These are phyloP conservation scores for Cephus spinipes DNA, from an alignment of 2,888 invertebrate genomes.

Conservation along the genomic window DNA sequence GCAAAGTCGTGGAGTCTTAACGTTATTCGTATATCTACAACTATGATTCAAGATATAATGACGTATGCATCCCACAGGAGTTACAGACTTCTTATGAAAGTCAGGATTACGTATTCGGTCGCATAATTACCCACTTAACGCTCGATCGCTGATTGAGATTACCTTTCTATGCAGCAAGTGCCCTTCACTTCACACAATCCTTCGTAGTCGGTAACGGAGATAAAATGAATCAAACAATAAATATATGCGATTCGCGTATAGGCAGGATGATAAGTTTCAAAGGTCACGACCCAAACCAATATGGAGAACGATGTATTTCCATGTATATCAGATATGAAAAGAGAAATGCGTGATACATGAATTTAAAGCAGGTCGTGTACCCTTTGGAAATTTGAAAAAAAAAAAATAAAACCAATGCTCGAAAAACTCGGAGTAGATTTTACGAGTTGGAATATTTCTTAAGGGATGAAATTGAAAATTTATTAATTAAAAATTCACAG, in stretches of 20 bases:
- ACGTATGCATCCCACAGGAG: not conserved
- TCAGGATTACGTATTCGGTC: constrained; percentile 30
- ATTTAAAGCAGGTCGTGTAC: not conserved
- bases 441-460: not conserved
- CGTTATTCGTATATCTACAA: not conserved
- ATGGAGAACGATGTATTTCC: not conserved
- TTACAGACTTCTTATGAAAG: not conserved
- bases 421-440: not conserved
- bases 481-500: not conserved
- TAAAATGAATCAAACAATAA: not conserved
- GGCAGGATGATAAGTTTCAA: not conserved
- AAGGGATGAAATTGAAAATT: not conserved
- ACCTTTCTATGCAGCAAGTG: constrained; percentile 46
- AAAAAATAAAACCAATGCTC: not conserved
- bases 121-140: constrained; percentile 49
- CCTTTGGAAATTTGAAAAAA: not conserved
- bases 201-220: not conserved
- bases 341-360: not conserved
- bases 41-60: not conserved
- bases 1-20: not conserved
- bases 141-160: constrained; percentile 47
- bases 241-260: not conserved
- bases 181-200: constrained; percentile 47
- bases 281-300: not conserved
- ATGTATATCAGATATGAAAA: not conserved